Percentiles rank a stretch among this genome's conserved stretches.
Evolutionary conservation across 1,140 invertebrate genomes (phyloP).

Genomic region (Chionoecetes opilio): DNA sequence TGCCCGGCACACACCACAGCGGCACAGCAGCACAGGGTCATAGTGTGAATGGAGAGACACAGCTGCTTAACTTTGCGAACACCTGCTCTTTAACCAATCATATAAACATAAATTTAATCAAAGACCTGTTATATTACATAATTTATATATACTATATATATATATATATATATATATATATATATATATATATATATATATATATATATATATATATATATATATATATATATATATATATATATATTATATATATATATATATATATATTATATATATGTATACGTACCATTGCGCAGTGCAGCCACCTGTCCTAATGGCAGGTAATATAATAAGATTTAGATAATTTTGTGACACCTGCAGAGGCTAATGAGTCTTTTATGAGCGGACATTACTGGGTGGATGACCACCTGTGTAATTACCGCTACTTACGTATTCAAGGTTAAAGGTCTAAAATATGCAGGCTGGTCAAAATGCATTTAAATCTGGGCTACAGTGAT

Average conservation of each 20-base stretch:
- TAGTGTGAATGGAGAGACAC: too few species aligned
- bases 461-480: slow-evolving; percentile 9
- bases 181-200: slow-evolving; percentile 48
- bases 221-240: slow-evolving; percentile 48
- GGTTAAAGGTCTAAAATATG: slow-evolving; percentile 21
- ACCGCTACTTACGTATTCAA: slow-evolving; percentile 28
- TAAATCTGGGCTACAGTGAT: slow-evolving; percentile 18
- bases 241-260: slow-evolving; percentile 18
- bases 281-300: not conserved
- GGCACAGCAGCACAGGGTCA: too few species aligned
- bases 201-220: slow-evolving; percentile 48
- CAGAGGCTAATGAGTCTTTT: not conserved
- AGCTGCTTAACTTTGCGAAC: too few species aligned
- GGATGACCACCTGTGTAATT: slow-evolving; percentile 28
- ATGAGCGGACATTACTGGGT: slow-evolving; percentile 3
- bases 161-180: slow-evolving; percentile 31
- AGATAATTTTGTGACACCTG: not conserved
- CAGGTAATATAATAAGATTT: not conserved
- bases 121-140: too few species aligned
- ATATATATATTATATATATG: not conserved
- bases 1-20: too few species aligned
- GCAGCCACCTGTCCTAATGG: not conserved
- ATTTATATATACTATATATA: not conserved
- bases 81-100: too few species aligned
- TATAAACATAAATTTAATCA: too few species aligned